Conservation (phyloP, 2,113 vertebrate genomes). For the Struthio camelus region DNA sequence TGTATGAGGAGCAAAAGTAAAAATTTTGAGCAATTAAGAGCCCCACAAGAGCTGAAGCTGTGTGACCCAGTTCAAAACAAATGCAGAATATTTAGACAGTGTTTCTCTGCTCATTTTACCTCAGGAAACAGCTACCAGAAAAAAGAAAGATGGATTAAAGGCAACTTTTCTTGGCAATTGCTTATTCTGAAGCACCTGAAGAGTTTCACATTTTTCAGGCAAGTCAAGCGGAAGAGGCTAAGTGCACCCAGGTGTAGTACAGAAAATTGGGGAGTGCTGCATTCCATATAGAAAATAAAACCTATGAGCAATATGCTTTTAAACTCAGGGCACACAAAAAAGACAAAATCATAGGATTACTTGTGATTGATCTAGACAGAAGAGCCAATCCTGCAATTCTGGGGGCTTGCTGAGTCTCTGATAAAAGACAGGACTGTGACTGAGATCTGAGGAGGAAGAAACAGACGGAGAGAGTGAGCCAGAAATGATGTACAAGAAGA, state of each 20-base stretch:
- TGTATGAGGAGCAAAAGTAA: not conserved
- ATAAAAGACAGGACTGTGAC: not conserved
- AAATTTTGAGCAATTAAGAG: not conserved
- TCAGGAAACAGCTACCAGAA: not conserved
- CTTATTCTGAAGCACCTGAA: constrained; percentile 19
- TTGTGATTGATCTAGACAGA: not conserved
- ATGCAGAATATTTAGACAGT: not conserved
- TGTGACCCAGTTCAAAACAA: not conserved
- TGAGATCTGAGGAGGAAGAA: constrained; percentile 10
- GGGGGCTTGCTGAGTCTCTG: constrained; percentile 30
- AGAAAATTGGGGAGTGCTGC: constrained; percentile 27
- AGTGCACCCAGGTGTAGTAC: constrained; percentile 27
- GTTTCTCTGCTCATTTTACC: not conserved
- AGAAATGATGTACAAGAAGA: not conserved
- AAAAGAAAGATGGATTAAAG: not conserved
- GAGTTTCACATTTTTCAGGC: constrained; percentile 27
- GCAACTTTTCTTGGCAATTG: constrained; percentile 20
- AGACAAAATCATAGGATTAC: constrained; percentile 30
- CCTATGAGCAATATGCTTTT: not conserved
- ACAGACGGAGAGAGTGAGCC: not conserved
- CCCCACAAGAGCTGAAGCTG: not conserved
- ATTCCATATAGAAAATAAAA: constrained; percentile 25
- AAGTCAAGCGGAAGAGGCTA: constrained; percentile 32
- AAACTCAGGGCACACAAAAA: not conserved
- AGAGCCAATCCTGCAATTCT: constrained; percentile 16